These are phyloP conservation scores for Pollicipes pollicipes DNA, from an alignment of 1,140 invertebrate species.

Conservation along the genomic window DNA sequence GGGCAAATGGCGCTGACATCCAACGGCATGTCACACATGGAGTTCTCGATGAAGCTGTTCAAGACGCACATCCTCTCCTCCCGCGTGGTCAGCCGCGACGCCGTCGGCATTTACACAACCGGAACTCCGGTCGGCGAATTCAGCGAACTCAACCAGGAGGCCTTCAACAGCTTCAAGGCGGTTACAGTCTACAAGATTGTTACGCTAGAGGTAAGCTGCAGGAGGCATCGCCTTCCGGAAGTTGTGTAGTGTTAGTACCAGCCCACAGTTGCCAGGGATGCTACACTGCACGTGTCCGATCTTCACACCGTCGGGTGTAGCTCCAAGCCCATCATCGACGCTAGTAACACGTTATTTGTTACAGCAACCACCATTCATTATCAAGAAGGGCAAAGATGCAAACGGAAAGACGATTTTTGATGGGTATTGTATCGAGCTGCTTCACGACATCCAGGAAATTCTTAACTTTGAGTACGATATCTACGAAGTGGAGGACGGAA, in stretches of 20 bases:
- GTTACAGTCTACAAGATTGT: constrained; percentile 43
- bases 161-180: constrained; percentile 37
- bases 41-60: neutral
- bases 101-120: neutral
- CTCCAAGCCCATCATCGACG: too few relatives aligned
- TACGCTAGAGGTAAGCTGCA: neutral
- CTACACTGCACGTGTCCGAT: too few relatives aligned
- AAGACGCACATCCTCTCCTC: neutral
- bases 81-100: neutral
- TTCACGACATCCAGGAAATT: constrained; percentile 61
- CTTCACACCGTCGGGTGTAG: too few relatives aligned
- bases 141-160: neutral
- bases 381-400: constrained; percentile 20
- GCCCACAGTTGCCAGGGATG: too few relatives aligned
- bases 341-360: too few relatives aligned
- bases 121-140: neutral
- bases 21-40: neutral
- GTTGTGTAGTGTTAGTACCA: too few relatives aligned
- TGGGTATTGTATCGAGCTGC: constrained; percentile 85
- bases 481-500: constrained; percentile 49
- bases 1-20: neutral
- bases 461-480: constrained; percentile 81
- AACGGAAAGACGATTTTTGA: constrained; percentile 39
- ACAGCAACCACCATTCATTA: constrained; percentile 76
- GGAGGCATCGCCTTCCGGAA: too few relatives aligned